Evolutionary conservation across 2,888 invertebrate species (phyloP), one percentile per base, ranked within the genome.

Genomic region (Epistrophe eligans): DNA sequence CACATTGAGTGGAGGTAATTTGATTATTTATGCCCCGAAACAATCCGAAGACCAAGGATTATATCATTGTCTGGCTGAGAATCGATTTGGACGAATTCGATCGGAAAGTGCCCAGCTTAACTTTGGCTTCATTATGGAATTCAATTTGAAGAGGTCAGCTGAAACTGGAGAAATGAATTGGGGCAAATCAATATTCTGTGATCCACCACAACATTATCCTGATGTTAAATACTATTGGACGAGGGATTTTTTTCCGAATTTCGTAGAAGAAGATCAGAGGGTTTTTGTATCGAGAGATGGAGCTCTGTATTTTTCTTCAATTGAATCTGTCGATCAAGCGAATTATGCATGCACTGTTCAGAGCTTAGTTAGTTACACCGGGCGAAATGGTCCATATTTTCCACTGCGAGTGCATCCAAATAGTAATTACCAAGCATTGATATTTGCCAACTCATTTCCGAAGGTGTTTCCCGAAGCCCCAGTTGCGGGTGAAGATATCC

Each of bases 381-480:
- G 98, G 0, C 95, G 97, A 74, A 98, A 97, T 93, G 98, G 98
- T 1, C 98, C 98, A 8, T 97, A 97, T 90, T 98, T 98, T 90
- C 94, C 95, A 10, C 93, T 98, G 10, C 94, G 94, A 89, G 98
- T 98, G 0, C 95, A 96, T 90, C 96, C 98, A 32, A 96, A 98
- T 92, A 96, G 98, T 55, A 97, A 97, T 92, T 97, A 96, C 90
- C 98, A 98, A 91, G 97, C 97, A 88, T 93, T 99, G 52, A 97
- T 97, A 91, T 98, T 99, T 91, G 97, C 98, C 0, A 98, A 98
- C 91, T 97, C 97, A 90, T 99, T 99, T 90, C 99, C 99, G 0
- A 98, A 98, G 94, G 96, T 97, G 0, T 99, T 98, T 91, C 99
- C 99, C 0, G 98, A 98, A 92, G 97, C 98, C 28, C 98, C 99